Base-by-base conservation (phyloP, 2,797 vertebrate genomes). In the Propithecus deckenii region DNA sequence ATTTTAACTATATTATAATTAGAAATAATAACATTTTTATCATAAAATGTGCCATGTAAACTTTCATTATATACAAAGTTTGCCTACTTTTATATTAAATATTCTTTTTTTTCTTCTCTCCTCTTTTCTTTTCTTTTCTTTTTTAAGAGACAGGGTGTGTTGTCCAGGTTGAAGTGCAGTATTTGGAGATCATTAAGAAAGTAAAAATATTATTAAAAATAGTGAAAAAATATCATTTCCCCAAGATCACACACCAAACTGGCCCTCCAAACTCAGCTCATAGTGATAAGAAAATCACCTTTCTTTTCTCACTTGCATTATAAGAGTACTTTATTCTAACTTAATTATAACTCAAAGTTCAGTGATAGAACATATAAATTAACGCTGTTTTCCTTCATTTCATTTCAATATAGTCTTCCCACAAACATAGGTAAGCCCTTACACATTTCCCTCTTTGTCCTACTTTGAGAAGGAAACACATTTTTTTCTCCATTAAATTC, bases 141-240 rank as follows among this genome's bases (percentile, higher is more conserved):
- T 75, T 79, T 79, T 38, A 35, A 55, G 75, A 52, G 75, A 79
- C 20, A 13, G n/a, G 22, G 12, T 55, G 14, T 79, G 13, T 79
- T 79, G 76, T 13, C 50, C 50, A 55, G 50, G 50, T 5, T 55
- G n/a, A 50, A 78, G n/a, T 55, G 12, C 75, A 25, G 4, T 63
- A 50, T 95, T 81, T 93, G 46, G 38, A 50, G 28, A 74, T 76
- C 55, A 50, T 32, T 87, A 72, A 78, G 67, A 91, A 95, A 86
- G 35, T 55, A 57, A 57, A 57, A 57, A 57, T 57, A 22, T 57
- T 57, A 23, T 57, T 57, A 57, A 57, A 57, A 57, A 57, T 57
- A 71, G 25, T 41, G 46, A 57, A 76, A 75, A 94, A 88, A 50
- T 63, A 48, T 41, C 20, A 4, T 85, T 78, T 57, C 25, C 23